Evolutionary conservation across 2,888 invertebrate species (phyloP).

Genomic region (Drosophila anomalata): DNA sequence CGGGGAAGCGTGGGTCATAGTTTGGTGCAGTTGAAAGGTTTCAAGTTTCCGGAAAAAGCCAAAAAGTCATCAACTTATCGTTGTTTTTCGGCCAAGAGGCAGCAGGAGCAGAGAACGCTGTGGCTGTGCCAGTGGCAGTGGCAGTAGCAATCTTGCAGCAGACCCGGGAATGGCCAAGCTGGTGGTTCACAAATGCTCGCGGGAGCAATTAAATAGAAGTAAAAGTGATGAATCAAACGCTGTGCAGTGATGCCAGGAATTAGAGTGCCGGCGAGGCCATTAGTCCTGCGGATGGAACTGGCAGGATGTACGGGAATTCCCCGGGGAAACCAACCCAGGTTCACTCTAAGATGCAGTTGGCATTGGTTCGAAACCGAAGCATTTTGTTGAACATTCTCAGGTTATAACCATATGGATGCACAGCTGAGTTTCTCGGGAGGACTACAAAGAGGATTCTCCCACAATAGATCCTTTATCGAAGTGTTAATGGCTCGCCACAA

Average conservation of each 20-base stretch:
- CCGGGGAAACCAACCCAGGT: neutral
- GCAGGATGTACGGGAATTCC: slow-evolving; percentile 15
- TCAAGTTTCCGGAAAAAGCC: slow-evolving; percentile 54
- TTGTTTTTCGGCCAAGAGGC: slow-evolving; percentile 29
- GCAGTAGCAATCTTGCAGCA: slow-evolving; percentile 8
- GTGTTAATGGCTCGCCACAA: too few species aligned
- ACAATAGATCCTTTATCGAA: too few species aligned
- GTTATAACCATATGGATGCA: neutral
- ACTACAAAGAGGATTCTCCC: too few species aligned
- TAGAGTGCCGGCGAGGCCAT: slow-evolving; percentile 15
- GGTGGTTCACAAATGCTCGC: slow-evolving; percentile 20
- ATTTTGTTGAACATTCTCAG: neutral
- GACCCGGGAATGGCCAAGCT: neutral
- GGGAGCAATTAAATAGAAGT: slow-evolving; percentile 46
- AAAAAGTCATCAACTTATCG: slow-evolving; percentile 61
- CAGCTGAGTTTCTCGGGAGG: neutral
- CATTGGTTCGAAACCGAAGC: neutral
- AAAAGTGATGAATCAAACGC: slow-evolving; percentile 49
- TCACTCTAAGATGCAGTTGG: neutral
- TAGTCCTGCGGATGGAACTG: slow-evolving; percentile 16
- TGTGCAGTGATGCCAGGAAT: neutral
- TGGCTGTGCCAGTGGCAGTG: neutral
- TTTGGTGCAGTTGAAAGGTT: slow-evolving; percentile 43
- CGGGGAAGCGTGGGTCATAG: neutral
- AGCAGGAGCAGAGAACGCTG: slow-evolving; percentile 1